phyloP scores from a whole-genome alignment of 2,797 vertebrate genomes.

The Trachops cirrhosus region DNA sequence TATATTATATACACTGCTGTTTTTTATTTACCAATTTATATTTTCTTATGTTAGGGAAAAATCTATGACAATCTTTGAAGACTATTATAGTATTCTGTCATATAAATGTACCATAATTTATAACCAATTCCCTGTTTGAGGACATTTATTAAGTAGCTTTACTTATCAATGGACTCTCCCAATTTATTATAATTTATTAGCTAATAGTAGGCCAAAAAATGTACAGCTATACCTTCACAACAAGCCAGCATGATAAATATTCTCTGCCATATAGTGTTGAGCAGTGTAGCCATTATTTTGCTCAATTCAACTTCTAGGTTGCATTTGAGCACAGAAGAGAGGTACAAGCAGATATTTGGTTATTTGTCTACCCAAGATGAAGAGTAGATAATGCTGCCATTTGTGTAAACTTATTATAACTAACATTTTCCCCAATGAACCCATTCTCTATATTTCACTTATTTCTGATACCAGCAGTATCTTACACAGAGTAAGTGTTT shows the following conservation, averaged over 20 bases:
- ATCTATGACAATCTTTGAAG: background rate
- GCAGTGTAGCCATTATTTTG: background rate
- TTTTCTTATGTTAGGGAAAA: background rate
- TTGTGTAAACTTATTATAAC: background rate
- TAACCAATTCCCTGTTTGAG: background rate
- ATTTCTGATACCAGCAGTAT: background rate
- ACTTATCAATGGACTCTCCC: background rate
- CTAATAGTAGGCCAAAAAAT: background rate
- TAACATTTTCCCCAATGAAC: background rate
- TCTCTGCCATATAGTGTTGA: background rate
- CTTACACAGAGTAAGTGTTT: background rate
- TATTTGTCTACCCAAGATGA: background rate
- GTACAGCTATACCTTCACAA: background rate
- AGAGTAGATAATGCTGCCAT: background rate
- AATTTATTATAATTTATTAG: conserved; percentile 22
- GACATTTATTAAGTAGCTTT: conserved; percentile 4
- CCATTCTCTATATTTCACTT: background rate
- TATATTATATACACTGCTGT: background rate
- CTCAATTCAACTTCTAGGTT: background rate
- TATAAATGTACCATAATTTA: background rate
- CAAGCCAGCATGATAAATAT: background rate
- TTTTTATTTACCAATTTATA: background rate
- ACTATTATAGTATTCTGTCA: background rate
- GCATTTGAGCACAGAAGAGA: background rate
- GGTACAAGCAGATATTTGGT: background rate